Conservation (phyloP, 2,797 vertebrate genomes). For the Naso thynnoides region DNA sequence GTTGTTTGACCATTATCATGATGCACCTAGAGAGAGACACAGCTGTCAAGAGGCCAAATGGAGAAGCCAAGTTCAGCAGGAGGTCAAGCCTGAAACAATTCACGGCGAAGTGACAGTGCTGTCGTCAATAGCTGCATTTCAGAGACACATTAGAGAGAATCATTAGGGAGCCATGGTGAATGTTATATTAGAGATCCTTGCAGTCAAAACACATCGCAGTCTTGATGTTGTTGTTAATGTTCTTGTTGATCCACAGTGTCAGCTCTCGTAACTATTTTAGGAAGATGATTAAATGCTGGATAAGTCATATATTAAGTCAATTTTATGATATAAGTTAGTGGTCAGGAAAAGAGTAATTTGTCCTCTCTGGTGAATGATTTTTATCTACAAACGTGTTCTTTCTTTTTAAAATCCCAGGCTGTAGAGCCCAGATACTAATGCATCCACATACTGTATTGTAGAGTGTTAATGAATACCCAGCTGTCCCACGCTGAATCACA, state of each 20-base stretch:
- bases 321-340: conserved; percentile 2
- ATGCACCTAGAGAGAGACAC: conserved; percentile 50
- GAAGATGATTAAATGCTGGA: conserved; percentile 6
- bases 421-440: conserved; percentile 6
- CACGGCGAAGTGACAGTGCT: conserved; percentile 65
- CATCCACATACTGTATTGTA: conserved; percentile 45
- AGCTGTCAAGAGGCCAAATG: conserved; percentile 69
- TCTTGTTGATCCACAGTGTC: conserved; percentile 23
- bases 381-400: background rate
- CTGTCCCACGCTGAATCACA: conserved; percentile 43
- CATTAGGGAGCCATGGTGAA: conserved; percentile 62
- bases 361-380: conserved; percentile 17
- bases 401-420: conserved; percentile 11
- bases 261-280: conserved; percentile 2
- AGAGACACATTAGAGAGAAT: conserved; percentile 58
- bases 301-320: conserved; percentile 9
- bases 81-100: conserved; percentile 76
- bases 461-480: conserved; percentile 47
- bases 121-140: conserved; percentile 57
- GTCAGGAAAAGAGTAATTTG: conserved; percentile 13
- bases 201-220: conserved; percentile 36
- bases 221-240: conserved; percentile 31
- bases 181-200: conserved; percentile 52
- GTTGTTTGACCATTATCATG: conserved; percentile 61
- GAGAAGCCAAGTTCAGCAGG: conserved; percentile 64